Evolutionary conservation across 2,113 vertebrate species (phyloP), one percentile per base, ranked within the genome.

Genomic region (cattle (Bos taurus)): DNA sequence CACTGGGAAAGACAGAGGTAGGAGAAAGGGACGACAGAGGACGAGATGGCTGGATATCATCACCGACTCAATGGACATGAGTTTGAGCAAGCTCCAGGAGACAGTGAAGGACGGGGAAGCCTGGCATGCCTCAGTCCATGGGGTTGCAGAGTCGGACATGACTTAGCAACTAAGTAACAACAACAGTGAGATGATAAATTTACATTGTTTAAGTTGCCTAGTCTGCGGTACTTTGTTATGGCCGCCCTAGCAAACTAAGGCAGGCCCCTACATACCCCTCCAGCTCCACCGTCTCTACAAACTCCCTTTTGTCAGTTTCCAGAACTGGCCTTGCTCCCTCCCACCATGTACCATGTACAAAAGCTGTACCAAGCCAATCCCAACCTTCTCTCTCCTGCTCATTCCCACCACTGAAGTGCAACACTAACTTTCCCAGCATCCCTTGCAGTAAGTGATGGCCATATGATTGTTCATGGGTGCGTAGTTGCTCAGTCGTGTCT

Each of bases 291-390:
- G 14, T 40, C n/a, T 54, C 74, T 26, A 64, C 46, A 88, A 88
- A 10, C n/a, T 52, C 57, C 46, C 46, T n/a, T 64, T 54, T 2
- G 30, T 48, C 16, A 23, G 33, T 40, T 93, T 87, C 84, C 64
- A 88, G 84, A 94, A 81, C 57, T 94, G 30, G 46, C 36, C 48
- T 60, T 64, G 25, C 19, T 43, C 26, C 26, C 23, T 94, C 19
- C 48, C 28, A 19, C 43, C n/a, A 13, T 15, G 71, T 62, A 48
- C 26, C n/a, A 2, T 74, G 36, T 40, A 40, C 36, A 74, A 74
- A 40, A 40, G 21, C 67, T 74, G 7, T 52, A 23, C 23, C 67
- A 88, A 87, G n/a, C 71, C 46, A 28, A 64, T 33, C 28, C 92
- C 85, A 54, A 33, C 13, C 74, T 62, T 46, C 57, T 88, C 48